A percentile compares a stretch with the other conserved stretches of the same genome.
phyloP scores from a whole-genome alignment of 2,797 vertebrate species.

The Trematomus bernacchii region DNA sequence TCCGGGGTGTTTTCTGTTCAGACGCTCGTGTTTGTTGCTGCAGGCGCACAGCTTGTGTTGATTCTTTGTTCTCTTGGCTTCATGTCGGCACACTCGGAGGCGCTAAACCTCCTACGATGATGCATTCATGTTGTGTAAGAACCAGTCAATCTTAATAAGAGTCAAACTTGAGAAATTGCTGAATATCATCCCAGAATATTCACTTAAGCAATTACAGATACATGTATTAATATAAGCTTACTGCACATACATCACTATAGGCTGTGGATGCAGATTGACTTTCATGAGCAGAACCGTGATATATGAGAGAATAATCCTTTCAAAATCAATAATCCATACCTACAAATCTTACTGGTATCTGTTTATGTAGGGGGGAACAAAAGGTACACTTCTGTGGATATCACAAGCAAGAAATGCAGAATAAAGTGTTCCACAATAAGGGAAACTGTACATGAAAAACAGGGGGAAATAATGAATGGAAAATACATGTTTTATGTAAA shows the following conservation, averaged over 20 bases:
- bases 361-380: too few relatives aligned
- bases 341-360: too few relatives aligned
- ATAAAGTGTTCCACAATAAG: too few relatives aligned
- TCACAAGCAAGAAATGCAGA: too few relatives aligned
- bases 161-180: neutral
- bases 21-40: constrained; percentile 42
- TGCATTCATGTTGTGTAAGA: neutral
- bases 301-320: too few relatives aligned
- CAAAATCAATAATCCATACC: too few relatives aligned
- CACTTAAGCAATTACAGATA: too few relatives aligned
- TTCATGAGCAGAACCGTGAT: too few relatives aligned
- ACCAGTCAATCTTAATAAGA: neutral
- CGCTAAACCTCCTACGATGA: neutral
- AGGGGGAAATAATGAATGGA: too few relatives aligned
- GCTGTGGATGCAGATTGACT: neutral
- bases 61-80: constrained; percentile 23
- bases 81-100: neutral
- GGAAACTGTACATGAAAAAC: too few relatives aligned
- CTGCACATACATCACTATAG: neutral
- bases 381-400: too few relatives aligned
- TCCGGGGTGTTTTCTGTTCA: constrained; percentile 31
- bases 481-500: too few relatives aligned
- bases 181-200: neutral
- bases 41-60: constrained; percentile 45
- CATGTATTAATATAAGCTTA: neutral